Evolutionary conservation across 1,140 invertebrate species (phyloP).

Genomic region (Brachionus koreanus): DNA sequence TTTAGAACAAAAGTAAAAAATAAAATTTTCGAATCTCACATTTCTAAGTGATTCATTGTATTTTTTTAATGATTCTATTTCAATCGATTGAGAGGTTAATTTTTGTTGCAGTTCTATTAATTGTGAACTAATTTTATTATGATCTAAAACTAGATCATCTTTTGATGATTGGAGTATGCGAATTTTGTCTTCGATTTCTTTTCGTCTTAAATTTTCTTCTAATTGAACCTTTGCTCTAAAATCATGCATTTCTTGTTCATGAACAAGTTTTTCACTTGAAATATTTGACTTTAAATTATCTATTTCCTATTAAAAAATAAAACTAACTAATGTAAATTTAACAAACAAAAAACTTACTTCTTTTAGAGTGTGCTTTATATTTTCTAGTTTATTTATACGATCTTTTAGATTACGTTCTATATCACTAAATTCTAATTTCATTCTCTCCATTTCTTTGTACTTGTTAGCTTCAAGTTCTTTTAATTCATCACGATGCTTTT

Average conservation of each 20-base stretch:
- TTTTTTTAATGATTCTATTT: constrained; percentile 41
- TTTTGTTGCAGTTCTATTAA: constrained; percentile 39
- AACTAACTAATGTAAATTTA: too few relatives aligned
- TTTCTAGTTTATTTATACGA: constrained; percentile 48
- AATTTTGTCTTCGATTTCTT: constrained; percentile 26
- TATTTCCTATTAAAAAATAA: constrained; percentile 39
- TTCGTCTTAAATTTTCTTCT: constrained; percentile 5
- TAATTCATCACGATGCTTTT: constrained; percentile 31
- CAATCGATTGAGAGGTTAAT: constrained; percentile 4
- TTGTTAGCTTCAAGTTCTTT: constrained; percentile 13
- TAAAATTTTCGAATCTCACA: neutral
- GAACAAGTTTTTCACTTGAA: constrained; percentile 14
- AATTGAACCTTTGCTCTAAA: neutral
- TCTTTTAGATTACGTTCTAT: constrained; percentile 52
- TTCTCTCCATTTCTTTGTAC: constrained; percentile 42
- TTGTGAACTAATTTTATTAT: constrained; percentile 24
- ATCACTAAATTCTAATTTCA: constrained; percentile 51
- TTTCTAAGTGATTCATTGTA: constrained; percentile 28
- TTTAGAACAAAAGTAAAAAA: neutral
- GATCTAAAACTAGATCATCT: neutral
- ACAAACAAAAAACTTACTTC: neutral
- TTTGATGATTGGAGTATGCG: neutral
- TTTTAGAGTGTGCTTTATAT: constrained; percentile 14
- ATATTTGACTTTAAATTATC: constrained; percentile 1
- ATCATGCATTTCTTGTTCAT: constrained; percentile 38